These are phyloP conservation scores for Spatula versicolor DNA, from an alignment of 2,797 vertebrate genomes.

Conservation along the genomic window DNA sequence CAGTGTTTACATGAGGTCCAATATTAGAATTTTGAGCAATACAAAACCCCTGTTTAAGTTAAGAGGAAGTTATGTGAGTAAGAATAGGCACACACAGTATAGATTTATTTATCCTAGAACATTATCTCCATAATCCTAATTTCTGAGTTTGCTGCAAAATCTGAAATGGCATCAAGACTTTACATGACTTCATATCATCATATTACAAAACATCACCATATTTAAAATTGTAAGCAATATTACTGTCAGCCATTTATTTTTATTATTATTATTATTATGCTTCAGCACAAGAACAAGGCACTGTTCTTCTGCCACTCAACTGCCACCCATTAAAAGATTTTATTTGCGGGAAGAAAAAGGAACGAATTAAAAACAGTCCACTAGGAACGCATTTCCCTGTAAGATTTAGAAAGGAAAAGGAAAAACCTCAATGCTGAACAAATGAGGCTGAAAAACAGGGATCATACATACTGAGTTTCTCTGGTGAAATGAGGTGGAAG, in stretches of 20 bases:
- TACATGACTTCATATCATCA: conserved; percentile 50
- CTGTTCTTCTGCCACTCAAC: background rate
- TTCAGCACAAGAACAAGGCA: conserved; percentile 9
- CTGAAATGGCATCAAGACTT: conserved; percentile 45
- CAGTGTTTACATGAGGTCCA: background rate
- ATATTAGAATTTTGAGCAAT: background rate
- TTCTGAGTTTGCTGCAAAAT: conserved; percentile 33
- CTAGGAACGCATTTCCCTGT: background rate
- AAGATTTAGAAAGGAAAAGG: conserved; percentile 4
- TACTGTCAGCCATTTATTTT: conserved; percentile 34
- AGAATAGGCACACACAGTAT: background rate
- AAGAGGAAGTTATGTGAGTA: background rate
- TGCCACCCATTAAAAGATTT: background rate
- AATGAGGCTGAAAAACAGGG: conserved; percentile 48
- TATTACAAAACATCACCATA: conserved; percentile 2
- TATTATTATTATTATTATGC: background rate
- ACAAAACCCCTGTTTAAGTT: background rate
- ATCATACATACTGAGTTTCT: conserved; percentile 34
- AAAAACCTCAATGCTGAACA: conserved; percentile 9
- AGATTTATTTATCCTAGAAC: background rate
- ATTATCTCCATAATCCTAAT: background rate
- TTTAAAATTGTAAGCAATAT: conserved; percentile 47
- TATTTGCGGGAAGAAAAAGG: conserved; percentile 17
- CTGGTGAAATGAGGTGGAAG: conserved; percentile 13
- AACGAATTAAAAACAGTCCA: background rate